Conservation (phyloP, 1,140 invertebrate genomes). For the Bactericera cockerelli region DNA sequence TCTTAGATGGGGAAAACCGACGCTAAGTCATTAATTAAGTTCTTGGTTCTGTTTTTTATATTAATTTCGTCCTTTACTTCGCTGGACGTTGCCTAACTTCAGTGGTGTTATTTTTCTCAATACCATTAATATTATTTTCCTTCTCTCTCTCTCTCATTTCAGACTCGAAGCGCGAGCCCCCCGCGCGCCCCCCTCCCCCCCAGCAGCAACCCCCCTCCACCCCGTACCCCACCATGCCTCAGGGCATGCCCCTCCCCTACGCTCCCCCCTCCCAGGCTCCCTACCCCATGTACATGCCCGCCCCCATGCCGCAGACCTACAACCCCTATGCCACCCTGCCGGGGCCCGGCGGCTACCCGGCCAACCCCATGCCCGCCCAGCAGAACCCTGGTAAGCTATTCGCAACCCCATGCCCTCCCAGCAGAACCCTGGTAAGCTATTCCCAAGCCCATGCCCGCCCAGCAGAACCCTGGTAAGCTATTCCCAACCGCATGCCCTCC, state of each 20-base stretch:
- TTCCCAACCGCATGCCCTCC: too few relatives aligned
- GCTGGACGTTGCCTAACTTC: too few relatives aligned
- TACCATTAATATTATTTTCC: too few relatives aligned
- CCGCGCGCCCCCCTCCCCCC: slow-evolving; percentile 20
- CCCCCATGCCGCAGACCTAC: slow-evolving; percentile 65
- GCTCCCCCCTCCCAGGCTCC: slow-evolving; percentile 39
- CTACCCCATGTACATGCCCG: slow-evolving; percentile 50
- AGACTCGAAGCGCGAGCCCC: slow-evolving; percentile 25
- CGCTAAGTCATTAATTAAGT: too few relatives aligned
- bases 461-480: too few relatives aligned
- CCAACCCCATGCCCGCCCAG: slow-evolving; percentile 27
- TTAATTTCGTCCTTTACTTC: too few relatives aligned
- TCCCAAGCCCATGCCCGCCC: too few relatives aligned
- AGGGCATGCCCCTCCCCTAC: slow-evolving; percentile 62
- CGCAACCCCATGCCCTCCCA: slow-evolving; percentile 28
- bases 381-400: too few relatives aligned
- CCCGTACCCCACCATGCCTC: slow-evolving; percentile 44
- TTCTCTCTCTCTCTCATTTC: slow-evolving; percentile 9
- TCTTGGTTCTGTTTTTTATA: too few relatives aligned
- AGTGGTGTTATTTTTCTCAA: too few relatives aligned
- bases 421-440: slow-evolving; percentile 1
- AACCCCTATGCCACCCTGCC: slow-evolving; percentile 73
- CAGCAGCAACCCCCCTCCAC: slow-evolving; percentile 24
- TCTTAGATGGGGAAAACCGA: too few relatives aligned
- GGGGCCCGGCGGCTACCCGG: slow-evolving; percentile 34